Evolutionary conservation across 2,888 invertebrate genomes (phyloP).

Genomic region (Vesta saturnalis): DNA sequence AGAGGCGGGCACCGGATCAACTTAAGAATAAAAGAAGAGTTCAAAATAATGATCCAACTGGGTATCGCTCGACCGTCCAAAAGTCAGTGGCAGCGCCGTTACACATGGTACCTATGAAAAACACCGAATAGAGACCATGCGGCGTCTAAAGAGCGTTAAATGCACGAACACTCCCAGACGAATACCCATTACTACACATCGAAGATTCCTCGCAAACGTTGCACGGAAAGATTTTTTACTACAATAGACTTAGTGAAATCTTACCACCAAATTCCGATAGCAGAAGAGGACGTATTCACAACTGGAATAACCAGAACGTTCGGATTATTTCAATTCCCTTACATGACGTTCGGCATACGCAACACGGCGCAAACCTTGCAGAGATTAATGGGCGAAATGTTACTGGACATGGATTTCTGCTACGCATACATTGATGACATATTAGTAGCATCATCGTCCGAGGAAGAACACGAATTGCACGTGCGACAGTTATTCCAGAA

Average conservation of each 20-base stretch:
- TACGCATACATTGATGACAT: constrained; percentile 55
- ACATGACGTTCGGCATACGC: too few relatives aligned
- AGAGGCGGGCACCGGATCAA: too few relatives aligned
- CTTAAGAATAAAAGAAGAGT: background rate
- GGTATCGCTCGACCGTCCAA: too few relatives aligned
- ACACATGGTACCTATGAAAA: background rate
- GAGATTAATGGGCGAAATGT: constrained; percentile 54
- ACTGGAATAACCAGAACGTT: constrained; percentile 44
- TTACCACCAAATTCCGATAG: constrained; percentile 58
- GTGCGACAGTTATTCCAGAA: too few relatives aligned
- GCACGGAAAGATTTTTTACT: constrained; percentile 41
- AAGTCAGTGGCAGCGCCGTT: background rate
- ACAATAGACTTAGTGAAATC: constrained; percentile 54
- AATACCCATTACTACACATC: background rate
- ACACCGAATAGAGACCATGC: background rate
- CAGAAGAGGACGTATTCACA: too few relatives aligned
- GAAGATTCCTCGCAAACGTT: background rate
- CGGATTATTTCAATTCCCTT: constrained; percentile 52
- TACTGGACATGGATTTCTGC: too few relatives aligned
- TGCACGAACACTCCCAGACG: background rate
- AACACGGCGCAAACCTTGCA: constrained; percentile 60
- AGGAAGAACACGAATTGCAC: constrained; percentile 46
- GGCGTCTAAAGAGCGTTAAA: background rate
- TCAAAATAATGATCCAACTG: too few relatives aligned
- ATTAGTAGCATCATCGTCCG: constrained; percentile 43